A percentile compares a stretch with the other conserved stretches of the same genome.
These are phyloP conservation scores for Sarcoramphus papa DNA, from an alignment of 2,797 vertebrate genomes.

Conservation along the genomic window DNA sequence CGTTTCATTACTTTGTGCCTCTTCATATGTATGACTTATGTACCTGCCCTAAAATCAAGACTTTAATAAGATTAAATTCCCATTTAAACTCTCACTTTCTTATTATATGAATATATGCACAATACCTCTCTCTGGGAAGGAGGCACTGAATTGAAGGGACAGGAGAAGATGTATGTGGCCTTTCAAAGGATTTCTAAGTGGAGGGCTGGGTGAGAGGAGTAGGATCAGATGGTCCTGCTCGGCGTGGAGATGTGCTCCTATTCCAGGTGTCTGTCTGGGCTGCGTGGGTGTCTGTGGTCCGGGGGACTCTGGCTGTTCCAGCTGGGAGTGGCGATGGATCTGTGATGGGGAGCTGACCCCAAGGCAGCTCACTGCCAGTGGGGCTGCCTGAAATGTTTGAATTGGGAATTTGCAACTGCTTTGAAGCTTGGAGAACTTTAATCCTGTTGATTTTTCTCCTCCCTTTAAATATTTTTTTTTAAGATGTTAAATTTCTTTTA, in stretches of 20 bases:
- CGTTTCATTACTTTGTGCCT: background rate
- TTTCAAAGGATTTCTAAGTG: background rate
- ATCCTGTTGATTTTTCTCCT: constrained; percentile 35
- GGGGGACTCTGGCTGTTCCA: background rate
- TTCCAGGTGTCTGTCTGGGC: background rate
- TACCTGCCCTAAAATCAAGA: constrained; percentile 16
- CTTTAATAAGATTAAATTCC: constrained; percentile 18
- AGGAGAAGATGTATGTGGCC: background rate
- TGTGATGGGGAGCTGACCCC: background rate
- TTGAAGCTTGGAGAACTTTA: constrained; percentile 62
- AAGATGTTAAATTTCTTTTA: constrained; percentile 59
- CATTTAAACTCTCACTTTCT: constrained; percentile 5
- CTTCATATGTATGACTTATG: background rate
- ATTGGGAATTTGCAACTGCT: constrained; percentile 36
- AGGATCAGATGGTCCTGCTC: background rate
- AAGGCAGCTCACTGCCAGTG: background rate
- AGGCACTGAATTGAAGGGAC: background rate
- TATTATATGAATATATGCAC: background rate
- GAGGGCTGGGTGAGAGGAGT: background rate
- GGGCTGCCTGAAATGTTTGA: constrained; percentile 19
- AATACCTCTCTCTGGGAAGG: background rate
- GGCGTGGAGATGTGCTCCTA: fast-evolving
- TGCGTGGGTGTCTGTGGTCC: fast-evolving
- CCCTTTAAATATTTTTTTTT: constrained; percentile 7
- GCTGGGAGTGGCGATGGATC: fast-evolving